Percentiles rank a stretch among this genome's conserved stretches.
These are phyloP conservation scores for Muscicapa striata DNA, from an alignment of 2,797 vertebrate genomes.

Conservation along the genomic window DNA sequence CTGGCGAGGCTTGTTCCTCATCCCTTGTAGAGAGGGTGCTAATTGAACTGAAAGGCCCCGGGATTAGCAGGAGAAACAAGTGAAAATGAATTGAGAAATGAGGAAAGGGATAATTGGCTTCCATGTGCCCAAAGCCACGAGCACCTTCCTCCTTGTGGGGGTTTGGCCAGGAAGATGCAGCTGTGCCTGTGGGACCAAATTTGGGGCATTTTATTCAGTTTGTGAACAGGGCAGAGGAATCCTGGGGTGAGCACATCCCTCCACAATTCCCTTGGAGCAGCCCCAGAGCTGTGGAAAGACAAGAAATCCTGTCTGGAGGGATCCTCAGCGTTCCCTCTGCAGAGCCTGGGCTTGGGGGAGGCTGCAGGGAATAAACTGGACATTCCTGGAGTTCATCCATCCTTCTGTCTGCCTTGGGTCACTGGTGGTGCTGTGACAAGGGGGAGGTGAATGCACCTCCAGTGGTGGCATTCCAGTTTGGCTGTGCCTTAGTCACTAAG, in stretches of 20 bases:
- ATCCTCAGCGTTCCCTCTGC: too few species aligned
- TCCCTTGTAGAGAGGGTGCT: neutral
- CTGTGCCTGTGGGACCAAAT: neutral
- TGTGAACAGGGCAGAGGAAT: neutral
- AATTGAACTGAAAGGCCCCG: neutral
- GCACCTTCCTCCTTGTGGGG: neutral
- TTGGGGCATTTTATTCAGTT: fast-evolving
- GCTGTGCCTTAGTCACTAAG: neutral
- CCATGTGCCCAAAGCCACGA: fast-evolving
- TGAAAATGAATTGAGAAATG: neutral
- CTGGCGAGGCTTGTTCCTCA: neutral
- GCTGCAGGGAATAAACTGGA: neutral
- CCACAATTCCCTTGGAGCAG: neutral
- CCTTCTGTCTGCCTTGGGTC: fast-evolving
- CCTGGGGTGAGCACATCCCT: too few species aligned
- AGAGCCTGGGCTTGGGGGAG: neutral
- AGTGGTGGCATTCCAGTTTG: fast-evolving
- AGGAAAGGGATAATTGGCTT: neutral
- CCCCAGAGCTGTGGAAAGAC: fast-evolving
- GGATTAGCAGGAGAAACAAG: neutral
- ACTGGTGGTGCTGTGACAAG: neutral
- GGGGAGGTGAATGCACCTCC: neutral
- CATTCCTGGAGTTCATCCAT: neutral
- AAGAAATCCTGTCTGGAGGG: neutral
- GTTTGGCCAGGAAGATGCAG: neutral